These are phyloP conservation scores for Myxocyprinus asiaticus DNA, from an alignment of 2,113 vertebrate species.

Conservation along the genomic window DNA sequence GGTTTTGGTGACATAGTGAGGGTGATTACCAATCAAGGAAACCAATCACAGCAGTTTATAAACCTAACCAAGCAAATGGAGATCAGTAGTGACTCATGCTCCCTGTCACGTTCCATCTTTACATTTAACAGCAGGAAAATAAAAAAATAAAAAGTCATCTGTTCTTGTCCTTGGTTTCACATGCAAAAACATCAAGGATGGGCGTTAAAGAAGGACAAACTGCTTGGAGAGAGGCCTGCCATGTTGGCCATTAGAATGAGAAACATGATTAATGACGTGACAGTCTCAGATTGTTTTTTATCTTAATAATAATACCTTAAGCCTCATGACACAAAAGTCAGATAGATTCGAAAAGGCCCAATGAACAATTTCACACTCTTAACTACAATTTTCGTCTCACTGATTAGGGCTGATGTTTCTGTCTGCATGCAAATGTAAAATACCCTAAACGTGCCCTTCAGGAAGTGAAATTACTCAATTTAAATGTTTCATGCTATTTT, in stretches of 20 bases:
- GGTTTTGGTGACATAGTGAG: slow-evolving; percentile 7
- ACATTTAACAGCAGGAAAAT: slow-evolving; percentile 6
- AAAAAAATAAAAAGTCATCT: too few relatives aligned
- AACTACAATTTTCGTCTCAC: slow-evolving; percentile 65
- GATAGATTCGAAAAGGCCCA: slow-evolving; percentile 48
- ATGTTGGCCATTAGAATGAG: background rate
- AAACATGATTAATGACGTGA: background rate
- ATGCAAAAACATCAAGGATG: background rate
- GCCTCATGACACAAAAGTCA: slow-evolving; percentile 21
- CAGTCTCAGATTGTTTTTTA: background rate
- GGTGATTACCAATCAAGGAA: slow-evolving; percentile 21
- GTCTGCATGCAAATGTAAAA: slow-evolving; percentile 69
- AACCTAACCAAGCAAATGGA: slow-evolving; percentile 29
- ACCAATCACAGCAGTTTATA: slow-evolving; percentile 21
- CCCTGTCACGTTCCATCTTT: background rate
- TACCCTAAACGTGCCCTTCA: slow-evolving; percentile 72
- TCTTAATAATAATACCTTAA: slow-evolving; percentile 13
- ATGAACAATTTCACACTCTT: slow-evolving; percentile 63
- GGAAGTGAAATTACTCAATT: slow-evolving; percentile 78
- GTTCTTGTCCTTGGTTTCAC: background rate
- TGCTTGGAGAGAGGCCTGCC: background rate
- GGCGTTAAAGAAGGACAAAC: slow-evolving; percentile 7
- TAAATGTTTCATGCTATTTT: slow-evolving; percentile 81
- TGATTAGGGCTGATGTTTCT: slow-evolving; percentile 70
- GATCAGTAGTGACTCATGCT: slow-evolving; percentile 8